Evolutionary conservation across 2,888 invertebrate species (phyloP).

Genomic region (Philaethria dido): DNA sequence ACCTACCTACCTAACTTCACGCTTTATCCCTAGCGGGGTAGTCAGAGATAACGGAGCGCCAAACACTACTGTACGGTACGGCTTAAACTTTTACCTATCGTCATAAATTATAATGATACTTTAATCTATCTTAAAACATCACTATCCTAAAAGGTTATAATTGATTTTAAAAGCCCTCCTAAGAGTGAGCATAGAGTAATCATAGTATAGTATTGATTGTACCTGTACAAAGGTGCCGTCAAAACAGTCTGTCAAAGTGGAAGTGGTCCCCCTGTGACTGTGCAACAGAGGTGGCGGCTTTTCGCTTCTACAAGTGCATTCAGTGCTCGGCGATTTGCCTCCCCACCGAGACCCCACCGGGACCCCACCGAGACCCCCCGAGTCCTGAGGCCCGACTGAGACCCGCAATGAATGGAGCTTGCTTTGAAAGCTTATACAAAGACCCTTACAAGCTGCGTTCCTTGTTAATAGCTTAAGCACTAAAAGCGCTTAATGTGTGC

Average conservation of each 20-base stretch:
- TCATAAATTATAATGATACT: too few relatives aligned
- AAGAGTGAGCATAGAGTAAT: neutral
- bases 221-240: slow-evolving; percentile 13
- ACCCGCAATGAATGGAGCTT: slow-evolving; percentile 14
- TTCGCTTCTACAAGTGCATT: slow-evolving; percentile 18
- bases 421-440: slow-evolving; percentile 25
- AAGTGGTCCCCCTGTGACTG: slow-evolving; percentile 6
- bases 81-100: too few relatives aligned
- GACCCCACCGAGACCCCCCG: neutral
- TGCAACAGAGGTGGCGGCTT: slow-evolving; percentile 9
- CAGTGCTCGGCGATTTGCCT: slow-evolving; percentile 10
- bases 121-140: neutral
- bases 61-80: too few relatives aligned
- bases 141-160: neutral
- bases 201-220: slow-evolving; percentile 8
- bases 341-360: neutral
- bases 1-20: too few relatives aligned
- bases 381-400: slow-evolving; percentile 20
- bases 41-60: too few relatives aligned
- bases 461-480: slow-evolving; percentile 26
- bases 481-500: slow-evolving; percentile 9
- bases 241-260: slow-evolving; percentile 3
- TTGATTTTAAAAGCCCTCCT: neutral
- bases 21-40: too few relatives aligned
- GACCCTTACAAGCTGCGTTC: slow-evolving; percentile 18